Percentiles rank a stretch among this genome's conserved stretches.
phyloP scores from a whole-genome alignment of 2,888 invertebrate species.

The Andrena camellia region DNA sequence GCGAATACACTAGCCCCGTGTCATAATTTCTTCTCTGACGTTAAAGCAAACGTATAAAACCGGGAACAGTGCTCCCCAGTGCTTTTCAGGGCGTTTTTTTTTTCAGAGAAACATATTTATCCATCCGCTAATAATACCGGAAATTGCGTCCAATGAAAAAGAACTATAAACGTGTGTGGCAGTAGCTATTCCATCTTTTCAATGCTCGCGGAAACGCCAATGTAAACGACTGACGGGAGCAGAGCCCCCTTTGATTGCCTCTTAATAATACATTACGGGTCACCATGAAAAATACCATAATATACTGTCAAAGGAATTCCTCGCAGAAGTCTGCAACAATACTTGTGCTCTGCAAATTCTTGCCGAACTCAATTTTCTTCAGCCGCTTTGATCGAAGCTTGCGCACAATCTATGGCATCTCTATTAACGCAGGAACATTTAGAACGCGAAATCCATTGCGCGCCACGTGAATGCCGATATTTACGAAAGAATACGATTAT shows the following conservation, averaged over 20 bases:
- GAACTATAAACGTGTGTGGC: neutral
- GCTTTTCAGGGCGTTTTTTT: neutral
- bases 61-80: neutral
- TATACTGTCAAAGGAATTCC: neutral
- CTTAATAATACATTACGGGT: neutral
- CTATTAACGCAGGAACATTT: no score
- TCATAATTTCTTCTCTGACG: conserved; percentile 29
- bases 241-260: neutral
- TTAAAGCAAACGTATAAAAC: conserved; percentile 9
- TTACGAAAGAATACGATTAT: no score
- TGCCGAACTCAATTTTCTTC: no score
- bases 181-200: neutral
- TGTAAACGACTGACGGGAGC: neutral
- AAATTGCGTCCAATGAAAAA: conserved; percentile 6
- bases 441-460: no score
- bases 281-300: neutral
- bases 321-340: neutral
- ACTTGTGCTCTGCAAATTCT: neutral
- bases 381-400: no score
- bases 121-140: neutral
- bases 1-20: neutral
- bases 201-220: neutral
- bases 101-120: neutral
- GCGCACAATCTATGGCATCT: no score
- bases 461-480: no score